Conservation (phyloP, 2,888 invertebrate genomes). For the Anorthoa munda region DNA sequence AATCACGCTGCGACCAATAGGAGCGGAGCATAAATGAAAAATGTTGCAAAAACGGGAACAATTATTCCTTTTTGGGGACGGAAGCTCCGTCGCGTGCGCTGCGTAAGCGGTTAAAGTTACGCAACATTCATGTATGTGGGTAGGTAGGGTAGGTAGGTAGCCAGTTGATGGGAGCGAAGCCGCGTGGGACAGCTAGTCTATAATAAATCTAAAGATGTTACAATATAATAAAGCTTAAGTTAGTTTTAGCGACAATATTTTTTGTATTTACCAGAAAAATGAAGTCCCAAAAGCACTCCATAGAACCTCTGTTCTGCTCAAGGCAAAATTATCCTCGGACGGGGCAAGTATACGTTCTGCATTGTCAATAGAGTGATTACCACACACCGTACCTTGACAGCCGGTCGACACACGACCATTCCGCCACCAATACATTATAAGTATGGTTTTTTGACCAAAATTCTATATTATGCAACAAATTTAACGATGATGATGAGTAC, state of each 20-base stretch:
- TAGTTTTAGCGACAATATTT: not conserved
- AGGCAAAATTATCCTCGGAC: constrained; percentile 76
- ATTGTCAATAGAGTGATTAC: constrained; percentile 86
- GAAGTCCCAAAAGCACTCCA: constrained; percentile 62
- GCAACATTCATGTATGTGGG: too few species aligned
- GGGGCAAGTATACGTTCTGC: constrained; percentile 77
- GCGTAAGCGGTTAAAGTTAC: too few species aligned
- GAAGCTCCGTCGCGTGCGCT: too few species aligned
- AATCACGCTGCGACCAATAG: too few species aligned
- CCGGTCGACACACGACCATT: constrained; percentile 65
- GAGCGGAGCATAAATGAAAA: too few species aligned
- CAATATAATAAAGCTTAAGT: not conserved
- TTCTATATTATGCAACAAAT: constrained; percentile 10
- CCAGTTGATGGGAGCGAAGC: too few species aligned
- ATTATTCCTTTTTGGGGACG: too few species aligned
- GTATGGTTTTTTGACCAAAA: constrained; percentile 23
- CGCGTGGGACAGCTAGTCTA: too few species aligned
- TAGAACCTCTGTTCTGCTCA: constrained; percentile 58
- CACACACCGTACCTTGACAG: constrained; percentile 76
- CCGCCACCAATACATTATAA: constrained; percentile 30
- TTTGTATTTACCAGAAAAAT: not conserved
- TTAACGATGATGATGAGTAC: not conserved
- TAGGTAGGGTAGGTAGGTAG: too few species aligned
- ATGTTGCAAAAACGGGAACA: too few species aligned
- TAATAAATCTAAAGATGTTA: too few species aligned